Evolutionary conservation across 2,113 vertebrate species (phyloP).

Genomic region (Notiomystis cincta): DNA sequence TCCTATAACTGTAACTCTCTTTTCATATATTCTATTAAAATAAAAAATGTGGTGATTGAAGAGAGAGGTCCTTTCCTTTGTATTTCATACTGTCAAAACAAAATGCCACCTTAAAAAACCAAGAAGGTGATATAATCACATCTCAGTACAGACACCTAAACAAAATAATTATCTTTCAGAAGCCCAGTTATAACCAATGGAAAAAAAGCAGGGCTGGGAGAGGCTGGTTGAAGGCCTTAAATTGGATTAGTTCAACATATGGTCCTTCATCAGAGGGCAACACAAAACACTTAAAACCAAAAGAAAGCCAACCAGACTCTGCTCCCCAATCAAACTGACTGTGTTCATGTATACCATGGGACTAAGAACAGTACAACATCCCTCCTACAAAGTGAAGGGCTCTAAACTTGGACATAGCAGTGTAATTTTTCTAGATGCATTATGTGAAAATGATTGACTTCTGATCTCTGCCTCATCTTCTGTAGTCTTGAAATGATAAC

Average conservation of each 20-base stretch:
- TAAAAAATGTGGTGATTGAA: not conserved
- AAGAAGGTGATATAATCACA: not conserved
- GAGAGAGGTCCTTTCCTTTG: not conserved
- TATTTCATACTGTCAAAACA: not conserved
- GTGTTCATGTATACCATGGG: not conserved
- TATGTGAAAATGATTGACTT: not conserved
- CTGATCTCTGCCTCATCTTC: not conserved
- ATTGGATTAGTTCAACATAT: not conserved
- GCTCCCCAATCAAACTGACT: rapidly evolving
- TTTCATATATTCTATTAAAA: not conserved
- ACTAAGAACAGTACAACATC: not conserved
- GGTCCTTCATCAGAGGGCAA: not conserved
- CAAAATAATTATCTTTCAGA: not conserved
- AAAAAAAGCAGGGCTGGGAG: not conserved
- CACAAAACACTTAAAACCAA: not conserved
- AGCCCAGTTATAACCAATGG: not conserved
- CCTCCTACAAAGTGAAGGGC: not conserved
- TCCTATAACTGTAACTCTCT: not conserved
- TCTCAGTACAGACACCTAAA: not conserved
- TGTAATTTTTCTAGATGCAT: not conserved
- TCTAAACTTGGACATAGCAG: not conserved
- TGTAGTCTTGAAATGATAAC: not conserved
- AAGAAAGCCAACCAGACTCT: not conserved
- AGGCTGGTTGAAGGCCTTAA: not conserved
- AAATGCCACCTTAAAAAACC: not conserved